Evolutionary conservation across 2,888 invertebrate species (phyloP).

Genomic region (Pristionchus fissidentatus): DNA sequence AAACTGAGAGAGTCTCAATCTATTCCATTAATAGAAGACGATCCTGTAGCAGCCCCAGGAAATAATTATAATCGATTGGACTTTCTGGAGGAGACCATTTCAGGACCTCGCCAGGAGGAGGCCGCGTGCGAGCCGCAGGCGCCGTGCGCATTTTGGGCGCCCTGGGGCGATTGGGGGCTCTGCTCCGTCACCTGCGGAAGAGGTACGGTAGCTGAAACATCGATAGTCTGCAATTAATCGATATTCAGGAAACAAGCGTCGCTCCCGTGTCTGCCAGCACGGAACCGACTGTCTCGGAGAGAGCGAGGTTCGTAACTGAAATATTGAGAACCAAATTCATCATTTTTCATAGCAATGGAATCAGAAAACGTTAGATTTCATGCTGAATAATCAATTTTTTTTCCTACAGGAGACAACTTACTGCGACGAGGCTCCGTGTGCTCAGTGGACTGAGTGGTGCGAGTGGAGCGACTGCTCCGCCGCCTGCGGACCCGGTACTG

Average conservation of each 20-base stretch:
- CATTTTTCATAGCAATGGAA: no score
- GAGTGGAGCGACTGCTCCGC: conserved; percentile 41
- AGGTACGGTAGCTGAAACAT: conserved; percentile 24
- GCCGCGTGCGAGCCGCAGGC: conserved; percentile 33
- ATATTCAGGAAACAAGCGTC: conserved; percentile 60
- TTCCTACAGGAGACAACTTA: conserved; percentile 61
- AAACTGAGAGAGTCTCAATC: no score
- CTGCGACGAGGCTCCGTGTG: conserved; percentile 70
- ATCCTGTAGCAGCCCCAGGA: no score
- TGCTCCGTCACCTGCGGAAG: conserved; percentile 68
- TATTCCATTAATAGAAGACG: no score
- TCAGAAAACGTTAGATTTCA: background rate
- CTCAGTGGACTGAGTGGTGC: conserved; percentile 67
- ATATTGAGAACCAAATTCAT: background rate
- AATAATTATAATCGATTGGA: no score
- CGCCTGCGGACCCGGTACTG: conserved; percentile 37
- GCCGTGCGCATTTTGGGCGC: conserved; percentile 68
- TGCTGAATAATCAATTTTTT: background rate
- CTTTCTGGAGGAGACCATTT: no score
- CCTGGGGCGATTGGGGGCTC: conserved; percentile 67
- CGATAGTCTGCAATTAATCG: background rate
- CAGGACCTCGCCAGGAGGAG: conserved; percentile 61
- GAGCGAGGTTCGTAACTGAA: conserved; percentile 52
- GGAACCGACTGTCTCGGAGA: conserved; percentile 71
- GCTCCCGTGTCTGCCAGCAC: conserved; percentile 66